Evolutionary conservation across 1,140 invertebrate species (phyloP).

Genomic region (Episyrphus balteatus): DNA sequence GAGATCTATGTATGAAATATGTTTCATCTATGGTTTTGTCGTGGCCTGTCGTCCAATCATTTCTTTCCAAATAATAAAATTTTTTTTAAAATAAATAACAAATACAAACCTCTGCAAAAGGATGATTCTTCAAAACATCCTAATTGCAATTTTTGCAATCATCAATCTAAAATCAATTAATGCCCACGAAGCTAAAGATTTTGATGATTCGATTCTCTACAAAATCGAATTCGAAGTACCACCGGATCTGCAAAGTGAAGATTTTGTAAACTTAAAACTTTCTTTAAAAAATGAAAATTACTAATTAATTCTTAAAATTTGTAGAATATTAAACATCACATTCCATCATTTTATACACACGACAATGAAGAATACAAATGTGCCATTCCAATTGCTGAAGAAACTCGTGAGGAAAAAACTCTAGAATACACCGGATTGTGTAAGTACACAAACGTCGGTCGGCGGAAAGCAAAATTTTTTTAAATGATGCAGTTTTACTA

Average conservation of each 20-base stretch:
- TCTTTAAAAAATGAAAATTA: not conserved
- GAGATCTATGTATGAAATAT: too few species aligned
- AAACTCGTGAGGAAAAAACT: conserved; percentile 43
- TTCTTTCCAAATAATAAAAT: too few species aligned
- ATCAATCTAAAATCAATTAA: not conserved
- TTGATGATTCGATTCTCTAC: conserved; percentile 72
- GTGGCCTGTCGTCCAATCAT: too few species aligned
- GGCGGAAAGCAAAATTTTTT: too few species aligned
- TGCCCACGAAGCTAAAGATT: conserved; percentile 52
- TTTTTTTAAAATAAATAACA: too few species aligned
- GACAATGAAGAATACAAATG: conserved; percentile 65
- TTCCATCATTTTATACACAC: conserved; percentile 47
- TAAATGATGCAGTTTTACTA: too few species aligned
- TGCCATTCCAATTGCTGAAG: conserved; percentile 54
- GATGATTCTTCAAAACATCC: too few species aligned
- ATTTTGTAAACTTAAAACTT: conserved; percentile 1
- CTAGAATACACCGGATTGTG: conserved; percentile 53
- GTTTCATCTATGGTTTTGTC: too few species aligned
- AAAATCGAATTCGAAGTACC: conserved; percentile 69
- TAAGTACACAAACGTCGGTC: conserved; percentile 7
- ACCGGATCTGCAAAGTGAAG: conserved; percentile 16
- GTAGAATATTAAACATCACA: conserved; percentile 41
- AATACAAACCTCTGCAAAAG: too few species aligned
- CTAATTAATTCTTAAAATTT: conserved; percentile 4
- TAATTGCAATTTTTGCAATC: too few species aligned